These are phyloP conservation scores for Habrosyne pyritoides DNA, from an alignment of 2,888 invertebrate species.

Conservation along the genomic window DNA sequence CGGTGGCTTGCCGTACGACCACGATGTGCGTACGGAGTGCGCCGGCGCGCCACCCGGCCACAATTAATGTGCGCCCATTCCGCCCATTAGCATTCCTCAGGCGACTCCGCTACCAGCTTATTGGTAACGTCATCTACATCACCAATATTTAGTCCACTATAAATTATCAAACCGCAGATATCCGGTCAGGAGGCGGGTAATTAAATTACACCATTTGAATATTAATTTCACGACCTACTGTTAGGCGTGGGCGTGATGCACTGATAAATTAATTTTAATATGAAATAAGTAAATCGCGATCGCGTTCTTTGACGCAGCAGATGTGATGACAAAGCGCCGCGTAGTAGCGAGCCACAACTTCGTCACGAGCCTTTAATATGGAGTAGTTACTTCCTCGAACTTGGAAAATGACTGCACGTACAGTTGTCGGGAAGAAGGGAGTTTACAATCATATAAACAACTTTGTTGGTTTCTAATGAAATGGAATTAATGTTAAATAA, in stretches of 20 bases:
- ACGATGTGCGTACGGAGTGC: conserved; percentile 36
- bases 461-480: conserved; percentile 58
- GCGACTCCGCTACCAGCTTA: conserved; percentile 51
- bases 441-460: conserved; percentile 60
- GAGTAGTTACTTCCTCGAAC: conserved; percentile 59
- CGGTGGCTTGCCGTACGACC: conserved; percentile 27
- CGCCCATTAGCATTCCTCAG: conserved; percentile 65
- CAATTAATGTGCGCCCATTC: conserved; percentile 65
- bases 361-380: conserved; percentile 61
- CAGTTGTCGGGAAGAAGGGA: conserved; percentile 44
- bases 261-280: conserved; percentile 47
- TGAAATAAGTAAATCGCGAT: conserved; percentile 39
- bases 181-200: conserved; percentile 33
- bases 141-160: conserved; percentile 58
- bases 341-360: conserved; percentile 53
- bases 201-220: conserved; percentile 51
- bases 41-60: conserved; percentile 34
- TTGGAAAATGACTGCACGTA: conserved; percentile 59
- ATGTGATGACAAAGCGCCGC: conserved; percentile 59
- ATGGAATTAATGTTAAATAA: conserved; percentile 55
- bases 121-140: conserved; percentile 61
- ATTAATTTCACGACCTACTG: conserved; percentile 39
- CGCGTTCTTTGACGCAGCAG: conserved; percentile 53
- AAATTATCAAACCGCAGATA: conserved; percentile 52
- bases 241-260: conserved; percentile 28